Evolutionary conservation across 2,888 invertebrate species (phyloP).

Genomic region (Epistrophella euchroma): DNA sequence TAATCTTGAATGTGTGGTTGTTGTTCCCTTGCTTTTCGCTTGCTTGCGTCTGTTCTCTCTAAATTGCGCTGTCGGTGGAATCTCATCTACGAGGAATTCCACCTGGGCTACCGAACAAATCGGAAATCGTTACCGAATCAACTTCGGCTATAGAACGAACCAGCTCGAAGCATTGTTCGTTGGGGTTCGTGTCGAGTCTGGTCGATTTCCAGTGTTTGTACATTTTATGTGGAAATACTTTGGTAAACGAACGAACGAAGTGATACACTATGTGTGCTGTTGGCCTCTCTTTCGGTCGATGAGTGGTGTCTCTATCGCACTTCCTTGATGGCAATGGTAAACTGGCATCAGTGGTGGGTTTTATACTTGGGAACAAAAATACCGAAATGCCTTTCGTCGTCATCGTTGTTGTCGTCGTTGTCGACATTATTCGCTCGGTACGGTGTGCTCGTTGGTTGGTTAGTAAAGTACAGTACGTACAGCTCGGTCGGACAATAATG

Average conservation of each 20-base stretch:
- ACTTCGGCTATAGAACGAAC: constrained; percentile 40
- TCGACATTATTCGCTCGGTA: constrained; percentile 73
- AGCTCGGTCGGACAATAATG: constrained; percentile 61
- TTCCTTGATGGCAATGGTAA: constrained; percentile 59
- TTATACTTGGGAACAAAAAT: constrained; percentile 76
- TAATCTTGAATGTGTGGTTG: constrained; percentile 78
- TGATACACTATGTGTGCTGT: constrained; percentile 76
- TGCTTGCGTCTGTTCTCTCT: constrained; percentile 80
- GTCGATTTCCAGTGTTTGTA: constrained; percentile 71
- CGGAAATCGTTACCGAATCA: constrained; percentile 66
- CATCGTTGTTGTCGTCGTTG: constrained; percentile 71
- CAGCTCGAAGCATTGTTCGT: constrained; percentile 67
- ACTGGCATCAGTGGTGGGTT: constrained; percentile 76
- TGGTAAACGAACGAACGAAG: constrained; percentile 76
- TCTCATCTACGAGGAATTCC: constrained; percentile 78
- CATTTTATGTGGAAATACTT: constrained; percentile 76
- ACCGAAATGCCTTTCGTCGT: constrained; percentile 79
- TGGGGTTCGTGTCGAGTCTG: constrained; percentile 43
- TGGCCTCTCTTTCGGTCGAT: constrained; percentile 63
- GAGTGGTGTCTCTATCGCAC: constrained; percentile 65
- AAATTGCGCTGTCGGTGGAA: constrained; percentile 79
- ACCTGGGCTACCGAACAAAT: constrained; percentile 70
- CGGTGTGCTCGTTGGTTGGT: constrained; percentile 50
- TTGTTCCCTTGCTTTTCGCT: constrained; percentile 79
- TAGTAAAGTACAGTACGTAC: constrained; percentile 75